Percentiles rank a stretch among this genome's conserved stretches.
These are phyloP conservation scores for Gila robusta DNA, from an alignment of 2,797 vertebrate species.

Conservation along the genomic window DNA sequence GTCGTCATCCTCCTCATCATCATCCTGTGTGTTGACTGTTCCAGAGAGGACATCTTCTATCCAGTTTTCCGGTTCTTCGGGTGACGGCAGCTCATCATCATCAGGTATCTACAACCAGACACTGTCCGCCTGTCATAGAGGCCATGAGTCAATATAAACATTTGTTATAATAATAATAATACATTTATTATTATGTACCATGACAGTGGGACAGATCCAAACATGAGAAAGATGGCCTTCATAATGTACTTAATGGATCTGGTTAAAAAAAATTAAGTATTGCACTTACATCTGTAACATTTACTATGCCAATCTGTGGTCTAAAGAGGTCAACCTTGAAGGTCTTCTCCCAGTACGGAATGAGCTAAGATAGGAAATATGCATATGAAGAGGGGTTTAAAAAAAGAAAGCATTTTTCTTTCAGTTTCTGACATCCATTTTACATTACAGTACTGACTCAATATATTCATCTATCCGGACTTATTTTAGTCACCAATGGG, in stretches of 20 bases:
- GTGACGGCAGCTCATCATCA: conserved; percentile 89
- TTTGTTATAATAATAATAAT: not conserved
- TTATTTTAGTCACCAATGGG: conserved; percentile 86
- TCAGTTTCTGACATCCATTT: not conserved
- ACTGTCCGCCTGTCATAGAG: conserved; percentile 88
- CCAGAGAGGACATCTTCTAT: conserved; percentile 96
- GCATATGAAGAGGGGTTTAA: not conserved
- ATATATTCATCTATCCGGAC: not conserved
- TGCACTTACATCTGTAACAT: conserved; percentile 94
- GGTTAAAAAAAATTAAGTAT: not conserved
- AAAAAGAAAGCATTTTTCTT: not conserved
- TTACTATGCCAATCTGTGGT: conserved; percentile 96
- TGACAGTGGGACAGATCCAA: not conserved
- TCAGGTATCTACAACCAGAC: conserved; percentile 94
- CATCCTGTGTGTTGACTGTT: conserved; percentile 96
- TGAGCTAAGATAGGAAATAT: conserved; percentile 78
- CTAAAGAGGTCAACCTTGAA: conserved; percentile 96
- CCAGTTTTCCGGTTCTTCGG: conserved; percentile 95
- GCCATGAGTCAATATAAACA: not conserved
- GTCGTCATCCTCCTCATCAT: conserved; percentile 83
- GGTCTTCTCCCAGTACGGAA: conserved; percentile 98
- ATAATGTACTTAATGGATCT: not conserved
- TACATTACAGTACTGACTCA: not conserved
- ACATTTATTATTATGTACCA: not conserved
- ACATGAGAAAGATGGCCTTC: not conserved